These are phyloP conservation scores for Percopsis transmontana DNA, from an alignment of 2,113 vertebrate genomes.

Conservation along the genomic window DNA sequence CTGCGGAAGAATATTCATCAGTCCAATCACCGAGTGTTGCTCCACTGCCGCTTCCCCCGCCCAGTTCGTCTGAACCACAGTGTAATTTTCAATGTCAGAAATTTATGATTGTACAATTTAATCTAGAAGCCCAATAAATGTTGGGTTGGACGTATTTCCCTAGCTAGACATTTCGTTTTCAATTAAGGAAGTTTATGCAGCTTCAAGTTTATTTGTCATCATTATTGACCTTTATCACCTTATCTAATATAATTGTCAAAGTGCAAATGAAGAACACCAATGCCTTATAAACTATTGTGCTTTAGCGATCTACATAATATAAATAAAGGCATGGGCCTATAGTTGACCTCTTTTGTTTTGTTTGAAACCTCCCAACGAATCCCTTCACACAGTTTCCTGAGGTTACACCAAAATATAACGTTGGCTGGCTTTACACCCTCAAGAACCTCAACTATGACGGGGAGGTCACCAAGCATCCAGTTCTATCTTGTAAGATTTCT, in stretches of 20 bases:
- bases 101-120: too few relatives aligned
- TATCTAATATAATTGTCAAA: too few relatives aligned
- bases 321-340: slow-evolving; percentile 16
- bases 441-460: slow-evolving; percentile 64
- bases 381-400: slow-evolving; percentile 59
- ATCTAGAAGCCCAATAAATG: too few relatives aligned
- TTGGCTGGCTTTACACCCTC: slow-evolving; percentile 52
- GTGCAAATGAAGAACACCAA: neutral
- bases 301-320: neutral
- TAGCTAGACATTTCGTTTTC: too few relatives aligned
- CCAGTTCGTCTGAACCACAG: neutral
- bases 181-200: too few relatives aligned
- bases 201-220: too few relatives aligned
- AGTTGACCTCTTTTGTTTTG: slow-evolving; percentile 46
- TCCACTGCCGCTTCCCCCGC: neutral
- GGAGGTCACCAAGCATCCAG: slow-evolving; percentile 45
- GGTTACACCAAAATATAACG: slow-evolving; percentile 65
- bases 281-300: neutral
- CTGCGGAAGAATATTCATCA: fast-evolving
- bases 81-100: neutral
- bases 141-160: too few relatives aligned
- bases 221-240: too few relatives aligned
- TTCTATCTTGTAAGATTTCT: slow-evolving; percentile 35
- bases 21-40: slow-evolving; percentile 63
- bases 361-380: slow-evolving; percentile 40